A percentile compares a stretch with the other conserved stretches of the same genome.
Evolutionary conservation across 2,113 vertebrate species (phyloP).

Genomic region (Alaudala cheleensis): DNA sequence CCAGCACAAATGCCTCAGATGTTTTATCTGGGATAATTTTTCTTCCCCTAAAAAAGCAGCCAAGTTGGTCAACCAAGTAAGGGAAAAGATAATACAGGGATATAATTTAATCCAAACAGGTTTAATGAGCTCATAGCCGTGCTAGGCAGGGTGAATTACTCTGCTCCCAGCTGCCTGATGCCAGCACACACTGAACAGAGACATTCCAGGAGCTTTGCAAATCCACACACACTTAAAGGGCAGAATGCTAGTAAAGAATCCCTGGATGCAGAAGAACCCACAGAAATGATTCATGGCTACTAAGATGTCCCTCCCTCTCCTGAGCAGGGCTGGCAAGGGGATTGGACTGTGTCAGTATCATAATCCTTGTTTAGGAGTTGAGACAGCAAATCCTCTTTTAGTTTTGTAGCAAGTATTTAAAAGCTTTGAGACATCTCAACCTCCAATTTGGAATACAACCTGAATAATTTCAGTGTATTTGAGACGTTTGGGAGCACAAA

Average conservation of each 20-base stretch:
- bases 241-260: neutral
- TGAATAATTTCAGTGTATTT: neutral
- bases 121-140: neutral
- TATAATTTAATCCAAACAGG: neutral
- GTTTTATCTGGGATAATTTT: neutral
- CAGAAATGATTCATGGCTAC: fast-evolving
- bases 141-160: neutral
- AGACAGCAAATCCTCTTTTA: neutral
- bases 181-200: neutral
- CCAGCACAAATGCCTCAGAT: neutral
- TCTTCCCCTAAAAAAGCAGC: neutral
- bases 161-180: neutral
- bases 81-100: neutral
- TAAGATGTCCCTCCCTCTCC: neutral
- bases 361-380: neutral
- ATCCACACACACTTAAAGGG: neutral
- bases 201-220: neutral
- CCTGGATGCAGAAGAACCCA: neutral
- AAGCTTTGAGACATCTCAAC: neutral
- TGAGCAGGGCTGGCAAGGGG: neutral
- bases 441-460: neutral
- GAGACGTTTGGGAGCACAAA: neutral
- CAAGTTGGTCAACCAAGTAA: neutral
- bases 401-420: neutral
- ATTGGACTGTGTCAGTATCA: neutral